Percentiles rank a stretch among this genome's conserved stretches.
phyloP scores from a whole-genome alignment of 2,113 vertebrate species.

The Gracilinanus agilis region DNA sequence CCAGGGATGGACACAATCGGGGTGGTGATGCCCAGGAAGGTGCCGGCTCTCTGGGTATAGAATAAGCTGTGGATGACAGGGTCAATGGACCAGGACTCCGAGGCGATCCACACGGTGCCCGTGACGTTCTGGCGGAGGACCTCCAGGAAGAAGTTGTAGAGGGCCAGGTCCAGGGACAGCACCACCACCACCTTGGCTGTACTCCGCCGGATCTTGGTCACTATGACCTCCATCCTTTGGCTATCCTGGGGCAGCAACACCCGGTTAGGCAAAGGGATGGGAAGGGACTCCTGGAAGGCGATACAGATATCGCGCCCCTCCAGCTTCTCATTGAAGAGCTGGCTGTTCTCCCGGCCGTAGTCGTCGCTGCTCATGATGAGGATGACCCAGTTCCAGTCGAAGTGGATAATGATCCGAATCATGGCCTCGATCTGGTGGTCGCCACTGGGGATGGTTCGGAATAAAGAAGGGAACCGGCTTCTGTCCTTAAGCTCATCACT shows the following conservation, averaged over 20 bases:
- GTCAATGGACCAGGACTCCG: slow-evolving; percentile 88
- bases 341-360: slow-evolving; percentile 86
- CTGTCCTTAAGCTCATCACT: slow-evolving; percentile 86
- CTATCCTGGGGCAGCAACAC: fast-evolving
- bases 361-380: slow-evolving; percentile 86
- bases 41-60: slow-evolving; percentile 83
- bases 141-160: slow-evolving; percentile 81
- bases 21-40: slow-evolving; percentile 86
- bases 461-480: slow-evolving; percentile 82
- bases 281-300: slow-evolving; percentile 88
- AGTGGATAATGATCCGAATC: slow-evolving; percentile 83
- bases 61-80: slow-evolving; percentile 80
- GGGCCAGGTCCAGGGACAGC: slow-evolving; percentile 84
- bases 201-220: slow-evolving; percentile 78
- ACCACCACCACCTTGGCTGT: slow-evolving; percentile 86
- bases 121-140: slow-evolving; percentile 84
- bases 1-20: slow-evolving; percentile 81
- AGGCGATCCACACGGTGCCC: slow-evolving; percentile 87
- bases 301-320: slow-evolving; percentile 82
- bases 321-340: slow-evolving; percentile 78
- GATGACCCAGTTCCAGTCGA: slow-evolving; percentile 89
- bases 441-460: slow-evolving; percentile 88
- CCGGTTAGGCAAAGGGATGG: slow-evolving; percentile 2
- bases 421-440: slow-evolving; percentile 87
- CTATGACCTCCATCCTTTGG: slow-evolving; percentile 75